Evolutionary conservation across 2,888 invertebrate species (phyloP).

Genomic region (Ophonus ardosiacus): DNA sequence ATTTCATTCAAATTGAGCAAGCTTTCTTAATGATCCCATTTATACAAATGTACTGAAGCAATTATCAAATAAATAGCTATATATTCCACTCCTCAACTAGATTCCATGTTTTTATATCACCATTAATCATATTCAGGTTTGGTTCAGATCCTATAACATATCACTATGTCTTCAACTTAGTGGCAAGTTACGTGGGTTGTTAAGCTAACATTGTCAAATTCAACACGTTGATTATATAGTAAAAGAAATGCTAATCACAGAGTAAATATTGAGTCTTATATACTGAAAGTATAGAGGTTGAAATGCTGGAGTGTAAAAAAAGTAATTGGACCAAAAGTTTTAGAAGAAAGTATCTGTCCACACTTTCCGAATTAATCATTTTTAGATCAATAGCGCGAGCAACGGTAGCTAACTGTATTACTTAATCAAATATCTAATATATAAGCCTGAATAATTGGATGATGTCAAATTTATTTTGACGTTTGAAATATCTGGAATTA

Average conservation of each 20-base stretch:
- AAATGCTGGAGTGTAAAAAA: not conserved
- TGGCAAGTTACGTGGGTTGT: conserved; percentile 31
- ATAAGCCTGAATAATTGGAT: not conserved
- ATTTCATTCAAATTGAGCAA: conserved; percentile 33
- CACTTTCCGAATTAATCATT: conserved; percentile 28
- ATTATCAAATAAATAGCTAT: conserved; percentile 27
- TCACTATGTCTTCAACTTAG: not conserved
- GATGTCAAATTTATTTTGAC: conserved; percentile 4
- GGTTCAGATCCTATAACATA: conserved; percentile 5
- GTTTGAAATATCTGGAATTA: not conserved
- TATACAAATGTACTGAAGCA: not conserved
- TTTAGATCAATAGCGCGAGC: not conserved
- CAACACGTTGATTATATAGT: conserved; percentile 23
- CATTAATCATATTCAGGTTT: conserved; percentile 23
- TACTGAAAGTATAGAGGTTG: not conserved
- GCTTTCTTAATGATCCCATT: conserved; percentile 15
- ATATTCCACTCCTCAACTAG: conserved; percentile 12
- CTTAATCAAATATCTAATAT: not conserved
- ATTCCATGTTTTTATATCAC: conserved; percentile 26
- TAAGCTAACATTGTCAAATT: conserved; percentile 26
- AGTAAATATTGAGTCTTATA: not conserved
- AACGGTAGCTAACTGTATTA: not conserved
- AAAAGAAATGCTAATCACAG: not conserved
- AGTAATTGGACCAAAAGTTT: not conserved
- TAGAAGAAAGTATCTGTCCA: conserved; percentile 8